phyloP scores from a whole-genome alignment of 2,888 invertebrate genomes.

The Myathropa florea region DNA sequence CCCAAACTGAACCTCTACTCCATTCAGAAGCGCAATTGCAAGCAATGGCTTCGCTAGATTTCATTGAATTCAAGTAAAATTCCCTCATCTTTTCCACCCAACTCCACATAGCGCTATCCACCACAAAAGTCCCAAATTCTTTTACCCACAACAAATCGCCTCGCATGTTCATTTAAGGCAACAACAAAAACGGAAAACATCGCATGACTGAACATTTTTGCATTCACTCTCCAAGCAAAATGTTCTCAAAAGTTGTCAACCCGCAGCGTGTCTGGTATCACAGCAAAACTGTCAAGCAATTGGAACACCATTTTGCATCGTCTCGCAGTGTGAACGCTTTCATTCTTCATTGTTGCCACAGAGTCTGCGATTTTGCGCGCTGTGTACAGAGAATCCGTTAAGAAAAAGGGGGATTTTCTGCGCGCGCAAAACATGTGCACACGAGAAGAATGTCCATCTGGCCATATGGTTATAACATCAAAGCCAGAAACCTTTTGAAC shows the following conservation, averaged over 20 bases:
- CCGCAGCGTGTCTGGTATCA: slow-evolving; percentile 50
- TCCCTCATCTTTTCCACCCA: not conserved
- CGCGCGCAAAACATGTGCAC: slow-evolving; percentile 53
- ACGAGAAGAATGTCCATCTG: slow-evolving; percentile 69
- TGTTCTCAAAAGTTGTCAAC: slow-evolving; percentile 55
- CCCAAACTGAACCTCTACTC: no score
- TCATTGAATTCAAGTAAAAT: no score
- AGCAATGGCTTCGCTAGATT: no score
- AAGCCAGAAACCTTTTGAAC: slow-evolving; percentile 67
- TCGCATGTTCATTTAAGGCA: not conserved
- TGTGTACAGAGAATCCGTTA: not conserved
- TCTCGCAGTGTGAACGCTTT: slow-evolving; percentile 3
- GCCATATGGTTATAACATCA: slow-evolving; percentile 68
- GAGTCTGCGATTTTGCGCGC: not conserved
- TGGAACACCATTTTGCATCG: slow-evolving; percentile 52
- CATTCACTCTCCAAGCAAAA: not conserved
- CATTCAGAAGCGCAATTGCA: no score
- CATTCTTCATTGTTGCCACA: slow-evolving; percentile 1
- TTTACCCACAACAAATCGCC: not conserved
- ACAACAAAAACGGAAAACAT: not conserved
- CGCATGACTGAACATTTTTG: not conserved
- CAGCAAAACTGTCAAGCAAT: slow-evolving; percentile 64
- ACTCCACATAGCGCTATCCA: not conserved
- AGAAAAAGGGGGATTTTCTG: slow-evolving; percentile 11
- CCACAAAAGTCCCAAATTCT: not conserved